These are phyloP conservation scores for Tachycineta bicolor DNA, from an alignment of 2,113 vertebrate species.

Conservation along the genomic window DNA sequence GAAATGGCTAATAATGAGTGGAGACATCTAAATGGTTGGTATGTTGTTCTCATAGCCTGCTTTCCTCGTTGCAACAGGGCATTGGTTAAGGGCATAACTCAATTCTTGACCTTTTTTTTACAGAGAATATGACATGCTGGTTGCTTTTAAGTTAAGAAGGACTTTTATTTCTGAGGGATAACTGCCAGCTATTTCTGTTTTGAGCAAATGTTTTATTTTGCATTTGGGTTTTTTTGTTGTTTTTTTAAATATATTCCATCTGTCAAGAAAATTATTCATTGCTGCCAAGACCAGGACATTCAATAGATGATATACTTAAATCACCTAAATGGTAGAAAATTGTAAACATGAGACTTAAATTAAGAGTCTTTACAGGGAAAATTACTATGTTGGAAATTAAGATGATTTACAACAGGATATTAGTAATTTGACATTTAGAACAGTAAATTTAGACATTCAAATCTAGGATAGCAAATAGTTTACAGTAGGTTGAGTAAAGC, in stretches of 20 bases:
- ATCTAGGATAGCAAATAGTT: not conserved
- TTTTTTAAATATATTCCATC: not conserved
- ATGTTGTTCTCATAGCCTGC: not conserved
- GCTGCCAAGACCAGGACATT: not conserved
- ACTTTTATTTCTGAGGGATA: not conserved
- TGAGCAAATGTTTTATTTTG: not conserved
- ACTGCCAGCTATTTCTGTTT: not conserved
- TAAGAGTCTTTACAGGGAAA: not conserved
- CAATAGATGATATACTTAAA: not conserved
- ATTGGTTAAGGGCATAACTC: not conserved
- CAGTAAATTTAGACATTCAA: not conserved
- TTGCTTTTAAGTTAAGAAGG: not conserved
- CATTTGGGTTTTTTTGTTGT: not conserved
- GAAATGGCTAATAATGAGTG: not conserved
- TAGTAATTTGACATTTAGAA: not conserved
- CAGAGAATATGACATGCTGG: not conserved
- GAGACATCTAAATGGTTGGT: not conserved
- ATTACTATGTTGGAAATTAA: not conserved
- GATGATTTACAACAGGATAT: not conserved
- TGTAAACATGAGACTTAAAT: not conserved
- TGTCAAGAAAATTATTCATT: not conserved
- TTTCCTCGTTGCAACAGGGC: not conserved
- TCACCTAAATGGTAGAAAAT: not conserved
- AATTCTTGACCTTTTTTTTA: not conserved
- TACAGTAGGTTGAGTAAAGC: not conserved